phyloP scores from a whole-genome alignment of 2,113 vertebrate species.

The Rhinopomastus cyanomelas region DNA sequence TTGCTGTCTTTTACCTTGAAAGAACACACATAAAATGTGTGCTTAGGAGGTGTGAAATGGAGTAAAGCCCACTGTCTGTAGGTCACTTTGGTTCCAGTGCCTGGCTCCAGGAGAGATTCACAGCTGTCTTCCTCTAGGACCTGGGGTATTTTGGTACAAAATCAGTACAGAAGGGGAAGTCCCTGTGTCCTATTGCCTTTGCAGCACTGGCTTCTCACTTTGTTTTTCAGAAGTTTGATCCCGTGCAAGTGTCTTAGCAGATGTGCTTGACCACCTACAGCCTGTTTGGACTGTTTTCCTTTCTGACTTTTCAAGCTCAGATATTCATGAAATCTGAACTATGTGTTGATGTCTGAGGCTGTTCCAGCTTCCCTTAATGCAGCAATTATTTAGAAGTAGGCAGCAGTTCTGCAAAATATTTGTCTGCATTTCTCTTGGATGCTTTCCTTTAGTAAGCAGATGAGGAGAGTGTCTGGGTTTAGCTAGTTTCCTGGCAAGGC shows the following conservation, averaged over 20 bases:
- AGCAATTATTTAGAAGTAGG: constrained; percentile 34
- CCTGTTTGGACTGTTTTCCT: constrained; percentile 33
- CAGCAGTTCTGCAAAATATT: constrained; percentile 38
- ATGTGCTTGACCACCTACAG: constrained; percentile 62
- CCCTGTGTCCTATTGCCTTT: not conserved
- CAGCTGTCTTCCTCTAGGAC: not conserved
- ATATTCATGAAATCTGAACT: constrained; percentile 55
- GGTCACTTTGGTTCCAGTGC: not conserved
- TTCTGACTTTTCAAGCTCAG: constrained; percentile 40
- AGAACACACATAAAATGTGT: not conserved
- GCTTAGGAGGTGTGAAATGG: not conserved
- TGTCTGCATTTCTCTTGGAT: constrained; percentile 37
- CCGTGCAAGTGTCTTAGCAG: not conserved
- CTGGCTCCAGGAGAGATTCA: not conserved
- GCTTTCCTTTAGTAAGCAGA: not conserved
- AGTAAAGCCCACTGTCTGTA: not conserved
- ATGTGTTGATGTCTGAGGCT: constrained; percentile 44
- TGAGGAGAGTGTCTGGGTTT: not conserved
- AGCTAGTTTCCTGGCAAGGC: not conserved
- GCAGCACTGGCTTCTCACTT: not conserved
- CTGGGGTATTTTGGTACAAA: not conserved
- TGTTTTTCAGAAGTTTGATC: not conserved
- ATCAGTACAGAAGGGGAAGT: not conserved
- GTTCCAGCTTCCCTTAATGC: constrained; percentile 34
- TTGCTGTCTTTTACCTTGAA: not conserved